These are phyloP conservation scores for Urechis unicinctus DNA, from an alignment of 2,888 invertebrate species.

Conservation along the genomic window DNA sequence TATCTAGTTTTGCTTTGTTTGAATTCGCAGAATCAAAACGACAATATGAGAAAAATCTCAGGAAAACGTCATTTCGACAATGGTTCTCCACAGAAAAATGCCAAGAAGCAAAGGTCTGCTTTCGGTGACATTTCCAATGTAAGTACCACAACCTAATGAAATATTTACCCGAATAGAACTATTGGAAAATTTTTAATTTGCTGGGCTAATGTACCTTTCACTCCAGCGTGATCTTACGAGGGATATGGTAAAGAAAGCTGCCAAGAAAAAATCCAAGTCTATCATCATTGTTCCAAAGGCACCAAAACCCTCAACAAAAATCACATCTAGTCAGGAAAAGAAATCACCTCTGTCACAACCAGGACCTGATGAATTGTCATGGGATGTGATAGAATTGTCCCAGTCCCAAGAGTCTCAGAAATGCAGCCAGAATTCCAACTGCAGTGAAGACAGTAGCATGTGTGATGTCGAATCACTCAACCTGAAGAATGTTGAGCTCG, in stretches of 20 bases:
- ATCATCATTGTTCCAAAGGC: background rate
- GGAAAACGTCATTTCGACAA: no score
- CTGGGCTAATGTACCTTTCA: no score
- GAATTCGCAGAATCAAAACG: no score
- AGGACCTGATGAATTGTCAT: slow-evolving; percentile 9
- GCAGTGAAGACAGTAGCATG: no score
- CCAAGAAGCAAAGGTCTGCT: slow-evolving; percentile 68
- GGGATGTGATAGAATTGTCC: slow-evolving; percentile 12
- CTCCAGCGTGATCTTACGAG: background rate
- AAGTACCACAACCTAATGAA: slow-evolving; percentile 9
- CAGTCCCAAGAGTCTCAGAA: slow-evolving; percentile 1
- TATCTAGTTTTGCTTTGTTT: no score
- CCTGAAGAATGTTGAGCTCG: no score
- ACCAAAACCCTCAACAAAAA: background rate
- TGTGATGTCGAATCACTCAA: no score
- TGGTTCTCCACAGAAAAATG: background rate
- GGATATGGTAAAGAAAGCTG: background rate
- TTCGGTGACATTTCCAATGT: slow-evolving; percentile 80
- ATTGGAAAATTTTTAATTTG: no score
- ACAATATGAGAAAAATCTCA: no score
- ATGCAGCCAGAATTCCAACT: no score
- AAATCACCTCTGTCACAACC: no score
- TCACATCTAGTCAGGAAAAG: background rate
- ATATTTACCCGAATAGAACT: background rate
- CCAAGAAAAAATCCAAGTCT: background rate